Conservation (phyloP, 2,888 invertebrate species). For the Oeneis ivallda region DNA sequence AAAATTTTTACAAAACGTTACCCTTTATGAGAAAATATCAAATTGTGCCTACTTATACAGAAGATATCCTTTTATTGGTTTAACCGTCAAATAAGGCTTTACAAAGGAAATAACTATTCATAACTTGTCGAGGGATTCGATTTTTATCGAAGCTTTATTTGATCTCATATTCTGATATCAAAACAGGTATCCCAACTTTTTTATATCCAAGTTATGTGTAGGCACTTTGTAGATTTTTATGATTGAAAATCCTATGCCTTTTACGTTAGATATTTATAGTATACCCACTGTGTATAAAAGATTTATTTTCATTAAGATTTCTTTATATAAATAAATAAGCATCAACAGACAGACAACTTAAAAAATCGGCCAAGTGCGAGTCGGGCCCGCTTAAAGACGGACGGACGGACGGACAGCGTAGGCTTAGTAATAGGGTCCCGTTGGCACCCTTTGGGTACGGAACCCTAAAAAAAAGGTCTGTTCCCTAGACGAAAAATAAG, state of each 20-base stretch:
- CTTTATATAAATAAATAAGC: too few species aligned
- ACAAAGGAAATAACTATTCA: slow-evolving; percentile 33
- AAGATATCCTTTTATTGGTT: slow-evolving; percentile 27
- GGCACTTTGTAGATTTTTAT: not conserved
- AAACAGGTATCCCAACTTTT: slow-evolving; percentile 19
- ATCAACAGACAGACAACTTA: too few species aligned
- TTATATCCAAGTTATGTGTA: slow-evolving; percentile 11
- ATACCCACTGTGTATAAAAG: too few species aligned
- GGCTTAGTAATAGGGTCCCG: too few species aligned
- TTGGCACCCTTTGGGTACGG: too few species aligned
- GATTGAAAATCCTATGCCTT: not conserved
- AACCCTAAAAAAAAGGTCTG: too few species aligned
- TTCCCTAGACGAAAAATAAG: too few species aligned
- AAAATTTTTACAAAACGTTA: not conserved
- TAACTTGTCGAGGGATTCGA: slow-evolving; percentile 29
- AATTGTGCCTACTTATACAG: slow-evolving; percentile 20
- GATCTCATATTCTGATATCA: slow-evolving; percentile 26
- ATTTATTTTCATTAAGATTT: too few species aligned
- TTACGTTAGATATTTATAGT: slow-evolving; percentile 1
- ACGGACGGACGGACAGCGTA: too few species aligned
- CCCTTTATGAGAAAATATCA: slow-evolving; percentile 15
- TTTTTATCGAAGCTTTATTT: slow-evolving; percentile 30
- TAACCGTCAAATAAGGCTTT: slow-evolving; percentile 27
- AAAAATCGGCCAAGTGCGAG: too few species aligned
- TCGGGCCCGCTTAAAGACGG: too few species aligned